Evolutionary conservation across 2,797 vertebrate genomes (phyloP).

Genomic region (Syngnathus acus): DNA sequence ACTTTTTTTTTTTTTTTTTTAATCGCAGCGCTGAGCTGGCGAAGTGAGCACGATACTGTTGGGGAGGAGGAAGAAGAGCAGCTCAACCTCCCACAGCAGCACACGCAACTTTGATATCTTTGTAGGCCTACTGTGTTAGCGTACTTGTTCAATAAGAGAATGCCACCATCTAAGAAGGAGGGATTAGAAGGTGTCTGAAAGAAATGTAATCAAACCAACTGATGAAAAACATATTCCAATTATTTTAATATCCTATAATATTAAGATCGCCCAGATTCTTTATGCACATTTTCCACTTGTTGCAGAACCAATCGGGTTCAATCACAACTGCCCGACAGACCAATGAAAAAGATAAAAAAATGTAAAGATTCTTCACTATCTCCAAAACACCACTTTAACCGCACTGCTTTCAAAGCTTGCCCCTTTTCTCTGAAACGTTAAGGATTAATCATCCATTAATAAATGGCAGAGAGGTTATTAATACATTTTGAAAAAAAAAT

Average conservation of each 20-base stretch:
- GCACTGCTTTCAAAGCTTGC: not conserved
- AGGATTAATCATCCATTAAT: not conserved
- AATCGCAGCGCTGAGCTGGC: conserved; percentile 36
- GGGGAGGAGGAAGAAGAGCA: conserved; percentile 38
- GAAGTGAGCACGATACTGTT: conserved; percentile 36
- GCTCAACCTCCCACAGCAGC: conserved; percentile 36
- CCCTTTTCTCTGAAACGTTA: not conserved
- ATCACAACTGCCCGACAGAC: not conserved
- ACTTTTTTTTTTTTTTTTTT: conserved; percentile 21
- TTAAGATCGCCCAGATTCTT: not conserved
- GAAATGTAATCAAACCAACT: too few species aligned
- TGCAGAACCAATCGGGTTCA: not conserved
- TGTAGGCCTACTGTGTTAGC: conserved; percentile 4
- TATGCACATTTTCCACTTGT: not conserved
- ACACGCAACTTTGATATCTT: conserved; percentile 29
- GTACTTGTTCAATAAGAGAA: conserved; percentile 19
- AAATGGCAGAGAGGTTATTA: not conserved
- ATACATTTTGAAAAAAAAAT: not conserved
- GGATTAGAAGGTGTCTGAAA: not conserved
- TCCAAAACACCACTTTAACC: too few species aligned
- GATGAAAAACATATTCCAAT: not conserved
- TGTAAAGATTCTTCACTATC: too few species aligned
- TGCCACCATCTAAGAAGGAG: conserved; percentile 7
- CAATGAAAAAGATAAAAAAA: not conserved
- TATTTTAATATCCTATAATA: not conserved